These are phyloP conservation scores for Vimba vimba DNA, from an alignment of 2,113 vertebrate genomes.

Conservation along the genomic window DNA sequence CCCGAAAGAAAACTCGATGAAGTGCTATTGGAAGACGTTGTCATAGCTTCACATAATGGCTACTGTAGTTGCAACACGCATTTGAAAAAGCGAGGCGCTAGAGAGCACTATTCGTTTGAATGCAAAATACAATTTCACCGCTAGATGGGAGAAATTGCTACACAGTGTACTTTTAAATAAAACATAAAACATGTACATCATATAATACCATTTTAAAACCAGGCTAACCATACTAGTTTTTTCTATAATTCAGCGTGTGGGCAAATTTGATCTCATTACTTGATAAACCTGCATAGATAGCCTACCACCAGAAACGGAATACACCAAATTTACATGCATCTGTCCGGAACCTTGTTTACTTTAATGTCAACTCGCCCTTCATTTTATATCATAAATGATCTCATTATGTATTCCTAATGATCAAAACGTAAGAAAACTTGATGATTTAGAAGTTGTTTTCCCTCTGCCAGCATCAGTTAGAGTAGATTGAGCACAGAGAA, in stretches of 20 bases:
- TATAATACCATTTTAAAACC: not conserved
- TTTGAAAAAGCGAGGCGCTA: too few relatives aligned
- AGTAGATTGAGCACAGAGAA: not conserved
- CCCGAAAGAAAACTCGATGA: too few relatives aligned
- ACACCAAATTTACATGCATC: constrained; percentile 11
- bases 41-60: too few relatives aligned
- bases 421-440: constrained; percentile 27
- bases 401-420: constrained; percentile 35
- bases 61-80: too few relatives aligned
- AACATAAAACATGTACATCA: too few relatives aligned
- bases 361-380: constrained; percentile 15
- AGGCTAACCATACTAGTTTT: not conserved
- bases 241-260: not conserved
- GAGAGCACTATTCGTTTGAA: too few relatives aligned
- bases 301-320: constrained; percentile 26
- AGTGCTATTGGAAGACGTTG: too few relatives aligned
- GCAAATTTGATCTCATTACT: not conserved
- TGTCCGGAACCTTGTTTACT: constrained; percentile 27
- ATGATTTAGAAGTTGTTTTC: constrained; percentile 32
- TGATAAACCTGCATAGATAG: constrained; percentile 9
- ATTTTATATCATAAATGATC: constrained; percentile 20
- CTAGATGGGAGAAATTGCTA: too few relatives aligned
- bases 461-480: constrained; percentile 9
- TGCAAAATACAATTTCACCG: too few relatives aligned
- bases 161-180: not conserved